phyloP scores from a whole-genome alignment of 2,797 vertebrate species.

The Micrastur ruficollis region DNA sequence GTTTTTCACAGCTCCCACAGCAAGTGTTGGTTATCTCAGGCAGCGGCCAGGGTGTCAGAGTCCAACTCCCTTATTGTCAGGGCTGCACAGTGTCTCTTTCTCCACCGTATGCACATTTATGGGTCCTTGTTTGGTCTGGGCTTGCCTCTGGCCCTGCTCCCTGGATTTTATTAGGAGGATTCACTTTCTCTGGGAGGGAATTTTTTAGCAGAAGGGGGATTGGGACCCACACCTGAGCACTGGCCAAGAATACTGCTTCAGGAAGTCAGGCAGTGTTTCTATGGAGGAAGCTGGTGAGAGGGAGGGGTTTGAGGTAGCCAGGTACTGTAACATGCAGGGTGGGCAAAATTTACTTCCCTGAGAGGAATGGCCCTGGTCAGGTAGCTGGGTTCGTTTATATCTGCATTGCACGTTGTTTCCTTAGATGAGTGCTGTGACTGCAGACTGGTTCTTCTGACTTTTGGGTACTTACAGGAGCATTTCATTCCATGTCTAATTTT shows the following conservation, averaged over 20 bases:
- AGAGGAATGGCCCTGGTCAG: neutral
- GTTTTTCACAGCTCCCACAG: neutral
- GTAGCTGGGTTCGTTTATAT: neutral
- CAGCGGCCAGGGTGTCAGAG: neutral
- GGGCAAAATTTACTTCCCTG: neutral
- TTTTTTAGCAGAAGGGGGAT: neutral
- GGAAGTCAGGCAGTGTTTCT: neutral
- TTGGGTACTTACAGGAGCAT: neutral
- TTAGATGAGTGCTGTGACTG: neutral
- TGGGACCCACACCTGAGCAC: neutral
- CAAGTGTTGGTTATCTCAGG: neutral
- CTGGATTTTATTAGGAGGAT: neutral
- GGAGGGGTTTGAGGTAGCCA: neutral
- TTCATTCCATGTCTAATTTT: neutral
- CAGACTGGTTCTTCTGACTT: neutral
- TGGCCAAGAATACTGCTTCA: neutral
- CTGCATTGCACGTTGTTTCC: neutral
- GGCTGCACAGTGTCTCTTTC: neutral
- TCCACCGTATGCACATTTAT: neutral
- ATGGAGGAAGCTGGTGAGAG: neutral
- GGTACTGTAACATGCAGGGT: neutral
- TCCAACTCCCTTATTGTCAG: neutral
- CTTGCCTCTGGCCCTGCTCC: neutral
- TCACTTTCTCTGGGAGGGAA: neutral
- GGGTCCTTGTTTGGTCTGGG: neutral